phyloP scores from a whole-genome alignment of 2,797 vertebrate genomes.

The Taenioides sp. region DNA sequence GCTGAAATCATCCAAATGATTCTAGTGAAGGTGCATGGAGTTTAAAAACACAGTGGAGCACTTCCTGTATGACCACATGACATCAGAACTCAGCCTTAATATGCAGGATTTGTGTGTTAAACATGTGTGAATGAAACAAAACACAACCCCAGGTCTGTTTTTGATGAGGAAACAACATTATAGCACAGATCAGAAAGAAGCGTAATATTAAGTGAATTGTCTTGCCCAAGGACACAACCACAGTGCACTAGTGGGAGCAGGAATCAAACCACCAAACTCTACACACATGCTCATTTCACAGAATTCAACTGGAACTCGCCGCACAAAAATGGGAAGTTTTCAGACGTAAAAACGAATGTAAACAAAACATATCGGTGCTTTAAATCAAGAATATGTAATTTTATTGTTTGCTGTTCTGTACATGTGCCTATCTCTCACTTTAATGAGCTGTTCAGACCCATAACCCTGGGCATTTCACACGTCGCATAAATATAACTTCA shows the following conservation, averaged over 20 bases:
- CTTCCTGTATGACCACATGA: too few species aligned
- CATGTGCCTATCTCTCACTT: background rate
- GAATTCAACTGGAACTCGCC: background rate
- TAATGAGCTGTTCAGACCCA: background rate
- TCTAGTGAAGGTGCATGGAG: too few species aligned
- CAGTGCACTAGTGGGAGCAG: background rate
- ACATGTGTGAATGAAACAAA: too few species aligned
- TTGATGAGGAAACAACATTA: too few species aligned
- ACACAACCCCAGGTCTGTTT: too few species aligned
- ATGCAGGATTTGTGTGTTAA: too few species aligned
- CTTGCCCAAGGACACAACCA: background rate
- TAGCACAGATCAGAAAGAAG: too few species aligned
- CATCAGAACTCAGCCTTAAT: too few species aligned
- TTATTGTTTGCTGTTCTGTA: background rate
- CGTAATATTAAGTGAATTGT: too few species aligned
- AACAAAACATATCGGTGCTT: background rate
- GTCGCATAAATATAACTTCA: background rate
- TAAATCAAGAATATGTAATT: background rate
- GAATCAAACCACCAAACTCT: background rate
- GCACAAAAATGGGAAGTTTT: background rate
- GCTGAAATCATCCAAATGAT: too few species aligned
- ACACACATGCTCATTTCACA: background rate
- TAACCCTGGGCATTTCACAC: background rate
- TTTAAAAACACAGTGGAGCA: too few species aligned
- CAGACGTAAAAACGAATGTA: background rate